Percentiles rank a stretch among this genome's conserved stretches.
Conservation (phyloP, 2,797 vertebrate species). For the Rhinophrynus dorsalis region DNA sequence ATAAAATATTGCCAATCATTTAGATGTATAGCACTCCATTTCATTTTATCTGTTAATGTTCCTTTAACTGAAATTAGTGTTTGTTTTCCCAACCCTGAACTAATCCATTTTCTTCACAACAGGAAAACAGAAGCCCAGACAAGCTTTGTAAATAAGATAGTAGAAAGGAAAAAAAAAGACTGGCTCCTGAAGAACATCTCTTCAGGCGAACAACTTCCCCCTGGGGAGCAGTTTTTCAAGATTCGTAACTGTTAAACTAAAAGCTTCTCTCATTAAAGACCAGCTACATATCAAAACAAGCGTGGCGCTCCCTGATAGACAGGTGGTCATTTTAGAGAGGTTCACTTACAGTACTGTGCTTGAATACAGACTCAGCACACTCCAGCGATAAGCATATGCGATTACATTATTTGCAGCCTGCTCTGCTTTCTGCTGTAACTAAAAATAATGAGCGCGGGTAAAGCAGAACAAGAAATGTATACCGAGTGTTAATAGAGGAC, state of each 20-base stretch:
- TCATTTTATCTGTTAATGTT: too few species aligned
- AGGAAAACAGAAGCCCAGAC: slow-evolving; percentile 50
- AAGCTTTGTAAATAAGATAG: slow-evolving; percentile 13
- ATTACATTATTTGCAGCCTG: slow-evolving; percentile 32
- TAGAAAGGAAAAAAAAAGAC: slow-evolving; percentile 47
- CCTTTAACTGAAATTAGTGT: too few species aligned
- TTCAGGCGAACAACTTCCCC: slow-evolving; percentile 62
- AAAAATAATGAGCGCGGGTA: slow-evolving; percentile 39
- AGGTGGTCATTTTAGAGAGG: slow-evolving; percentile 39
- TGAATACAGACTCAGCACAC: slow-evolving; percentile 3
- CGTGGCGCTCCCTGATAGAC: slow-evolving; percentile 46
- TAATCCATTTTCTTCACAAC: slow-evolving; percentile 35
- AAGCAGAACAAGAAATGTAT: slow-evolving; percentile 6
- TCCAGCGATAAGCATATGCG: slow-evolving; percentile 41
- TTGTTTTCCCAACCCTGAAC: not conserved
- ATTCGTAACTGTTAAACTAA: slow-evolving; percentile 65
- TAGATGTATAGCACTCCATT: too few species aligned
- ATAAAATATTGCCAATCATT: too few species aligned
- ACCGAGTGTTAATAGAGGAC: not conserved
- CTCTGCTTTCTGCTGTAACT: slow-evolving; percentile 13
- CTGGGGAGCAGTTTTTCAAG: slow-evolving; percentile 63
- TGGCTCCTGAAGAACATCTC: slow-evolving; percentile 58
- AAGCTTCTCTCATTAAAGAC: slow-evolving; percentile 62
- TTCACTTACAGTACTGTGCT: not conserved
- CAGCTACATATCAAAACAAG: slow-evolving; percentile 51